Evolutionary conservation across 2,888 invertebrate genomes (phyloP).

Genomic region (Lithophane socia): DNA sequence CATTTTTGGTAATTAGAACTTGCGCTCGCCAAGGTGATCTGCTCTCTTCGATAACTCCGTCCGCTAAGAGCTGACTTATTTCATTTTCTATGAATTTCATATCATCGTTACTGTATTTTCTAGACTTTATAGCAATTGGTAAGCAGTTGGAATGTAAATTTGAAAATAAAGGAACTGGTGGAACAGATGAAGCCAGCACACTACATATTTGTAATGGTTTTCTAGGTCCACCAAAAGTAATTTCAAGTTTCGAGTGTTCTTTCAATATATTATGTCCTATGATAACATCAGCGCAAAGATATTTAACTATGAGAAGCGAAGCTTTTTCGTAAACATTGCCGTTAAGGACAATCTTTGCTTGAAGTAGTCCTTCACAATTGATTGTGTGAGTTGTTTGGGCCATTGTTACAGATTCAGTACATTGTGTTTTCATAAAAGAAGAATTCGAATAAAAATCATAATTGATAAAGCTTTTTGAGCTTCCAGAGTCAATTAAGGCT

Average conservation of each 20-base stretch:
- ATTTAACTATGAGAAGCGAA: conserved; percentile 1
- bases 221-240: neutral
- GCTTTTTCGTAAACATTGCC: conserved; percentile 7
- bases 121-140: too few relatives aligned
- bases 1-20: too few relatives aligned
- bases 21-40: too few relatives aligned
- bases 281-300: neutral
- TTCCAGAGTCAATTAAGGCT: neutral
- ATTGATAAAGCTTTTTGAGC: conserved; percentile 9
- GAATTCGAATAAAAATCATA: neutral
- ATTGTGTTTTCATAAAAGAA: conserved; percentile 6
- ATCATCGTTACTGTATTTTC: too few relatives aligned
- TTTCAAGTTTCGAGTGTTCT: conserved; percentile 2
- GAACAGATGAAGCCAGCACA: too few relatives aligned
- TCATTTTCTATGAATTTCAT: too few relatives aligned
- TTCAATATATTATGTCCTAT: conserved; percentile 12
- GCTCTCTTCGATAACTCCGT: too few relatives aligned
- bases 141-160: too few relatives aligned
- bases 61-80: too few relatives aligned
- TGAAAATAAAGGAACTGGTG: too few relatives aligned
- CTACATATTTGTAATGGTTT: neutral
- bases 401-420: conserved; percentile 5
- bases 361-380: conserved; percentile 4
- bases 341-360: neutral
- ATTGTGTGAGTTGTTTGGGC: neutral